Evolutionary conservation across 1,140 invertebrate species (phyloP).

Genomic region (Kradibia gibbosae): DNA sequence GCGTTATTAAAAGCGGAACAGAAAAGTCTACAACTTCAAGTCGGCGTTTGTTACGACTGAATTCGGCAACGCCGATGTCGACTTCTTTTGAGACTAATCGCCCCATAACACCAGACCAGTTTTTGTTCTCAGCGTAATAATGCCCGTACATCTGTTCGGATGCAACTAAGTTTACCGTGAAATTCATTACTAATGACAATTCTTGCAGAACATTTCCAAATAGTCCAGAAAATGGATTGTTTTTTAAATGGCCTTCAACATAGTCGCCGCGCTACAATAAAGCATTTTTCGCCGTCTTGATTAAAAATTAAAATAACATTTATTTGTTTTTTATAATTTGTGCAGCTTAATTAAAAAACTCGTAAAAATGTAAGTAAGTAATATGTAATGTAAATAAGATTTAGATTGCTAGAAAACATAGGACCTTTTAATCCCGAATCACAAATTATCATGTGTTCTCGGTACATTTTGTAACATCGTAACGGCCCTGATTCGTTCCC

Average conservation of each 20-base stretch:
- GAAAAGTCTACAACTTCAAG: slow-evolving; percentile 24
- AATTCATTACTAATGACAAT: slow-evolving; percentile 3
- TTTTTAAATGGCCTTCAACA: not conserved
- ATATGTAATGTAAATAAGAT: no score
- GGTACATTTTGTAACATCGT: no score
- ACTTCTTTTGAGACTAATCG: not conserved
- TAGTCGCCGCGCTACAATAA: not conserved
- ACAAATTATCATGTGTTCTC: no score
- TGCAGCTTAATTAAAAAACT: no score
- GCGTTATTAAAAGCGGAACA: not conserved
- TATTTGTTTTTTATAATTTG: no score
- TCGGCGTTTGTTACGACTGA: slow-evolving; percentile 4
- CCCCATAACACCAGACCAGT: slow-evolving; percentile 37
- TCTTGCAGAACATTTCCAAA: slow-evolving; percentile 28
- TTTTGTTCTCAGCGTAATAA: not conserved
- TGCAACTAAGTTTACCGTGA: not conserved
- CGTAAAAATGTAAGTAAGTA: no score
- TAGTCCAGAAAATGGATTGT: not conserved
- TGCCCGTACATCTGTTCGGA: slow-evolving; percentile 16
- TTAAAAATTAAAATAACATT: no score
- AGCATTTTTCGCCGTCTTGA: not conserved
- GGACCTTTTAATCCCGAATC: no score
- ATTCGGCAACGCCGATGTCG: slow-evolving; percentile 37
- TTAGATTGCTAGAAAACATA: no score
- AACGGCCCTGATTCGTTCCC: no score